Base-by-base conservation (phyloP, 2,797 vertebrate species). In the Oryzias sinensis region DNA sequence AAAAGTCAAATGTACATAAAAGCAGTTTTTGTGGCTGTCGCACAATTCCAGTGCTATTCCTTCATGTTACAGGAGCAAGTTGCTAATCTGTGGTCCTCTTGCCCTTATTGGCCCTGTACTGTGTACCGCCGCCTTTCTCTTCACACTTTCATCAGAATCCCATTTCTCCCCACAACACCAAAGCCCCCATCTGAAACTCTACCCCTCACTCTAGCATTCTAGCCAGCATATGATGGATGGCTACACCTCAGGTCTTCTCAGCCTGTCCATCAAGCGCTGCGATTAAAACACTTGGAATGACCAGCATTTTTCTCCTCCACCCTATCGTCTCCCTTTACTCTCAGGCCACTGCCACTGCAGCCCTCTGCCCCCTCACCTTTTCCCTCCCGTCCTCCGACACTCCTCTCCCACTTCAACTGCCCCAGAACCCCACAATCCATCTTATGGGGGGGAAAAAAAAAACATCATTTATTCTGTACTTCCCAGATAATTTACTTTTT, bases 381-480 rank as follows among this genome's bases (percentile, higher is more conserved):
- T 86, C 77, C 81, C 85, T 73, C 82, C 79, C 71, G 72, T 74
- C 61, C 56, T 70, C 69, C 59, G 71, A 65, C 58, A 62, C 73
- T 74, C 76, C 77, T 83, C 76, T 84, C 71, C 74, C 76, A 74
- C 88, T 83, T 68, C 80, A 77, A 74, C 80, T 87, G 77, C 89
- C 81, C 84, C 77, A 70, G 76, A 76, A 94, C 93, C 93, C 92
- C 90, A 93, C 94, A 93, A 96, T 98, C 95, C 94, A 95, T 98
- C 95, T 97, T 94, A 84, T 92, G 92, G 91, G 20, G 4, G 13
- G 6, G 22, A 24, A 11, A 93, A 84, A 84, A 91, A 90, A 97
- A 97, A 97, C 95, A 98, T 97, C 93, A 98, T 97, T 98, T 98
- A 96, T 97, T 98, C 95, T 96, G 95, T 94, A 96, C 95, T 98